Conservation (phyloP, 1,140 invertebrate species). For the Cheumatopsyche charites region DNA sequence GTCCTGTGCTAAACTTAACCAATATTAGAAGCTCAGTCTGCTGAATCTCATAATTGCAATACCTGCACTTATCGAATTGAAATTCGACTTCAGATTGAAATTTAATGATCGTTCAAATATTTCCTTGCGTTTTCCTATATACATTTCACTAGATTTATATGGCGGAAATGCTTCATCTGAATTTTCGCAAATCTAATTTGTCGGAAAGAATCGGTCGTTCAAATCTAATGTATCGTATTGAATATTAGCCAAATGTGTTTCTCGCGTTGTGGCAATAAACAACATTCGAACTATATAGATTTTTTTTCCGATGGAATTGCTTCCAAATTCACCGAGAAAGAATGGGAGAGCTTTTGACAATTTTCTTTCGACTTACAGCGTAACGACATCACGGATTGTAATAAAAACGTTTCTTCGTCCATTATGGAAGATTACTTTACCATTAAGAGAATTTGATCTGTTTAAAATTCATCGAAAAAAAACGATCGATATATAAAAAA, state of each 20-base stretch:
- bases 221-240: constrained; percentile 16
- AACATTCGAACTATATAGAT: constrained; percentile 1
- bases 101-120: no score
- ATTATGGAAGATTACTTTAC: constrained; percentile 19
- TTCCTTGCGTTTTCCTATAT: no score
- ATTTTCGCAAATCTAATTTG: no score
- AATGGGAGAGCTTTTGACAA: constrained; percentile 9
- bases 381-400: constrained; percentile 13
- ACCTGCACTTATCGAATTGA: no score
- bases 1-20: no score
- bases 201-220: background rate
- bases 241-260: constrained; percentile 16
- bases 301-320: background rate
- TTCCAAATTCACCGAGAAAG: background rate
- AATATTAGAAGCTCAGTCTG: no score
- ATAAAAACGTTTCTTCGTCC: constrained; percentile 13
- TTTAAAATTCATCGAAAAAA: constrained; percentile 8
- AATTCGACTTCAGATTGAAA: no score
- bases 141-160: no score
- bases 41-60: no score
- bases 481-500: background rate
- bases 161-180: no score
- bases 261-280: constrained; percentile 4
- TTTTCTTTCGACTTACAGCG: constrained; percentile 17
- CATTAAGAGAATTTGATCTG: constrained; percentile 22